These are phyloP conservation scores for Leucoptera coffeella DNA, from an alignment of 2,888 invertebrate species.

Conservation along the genomic window DNA sequence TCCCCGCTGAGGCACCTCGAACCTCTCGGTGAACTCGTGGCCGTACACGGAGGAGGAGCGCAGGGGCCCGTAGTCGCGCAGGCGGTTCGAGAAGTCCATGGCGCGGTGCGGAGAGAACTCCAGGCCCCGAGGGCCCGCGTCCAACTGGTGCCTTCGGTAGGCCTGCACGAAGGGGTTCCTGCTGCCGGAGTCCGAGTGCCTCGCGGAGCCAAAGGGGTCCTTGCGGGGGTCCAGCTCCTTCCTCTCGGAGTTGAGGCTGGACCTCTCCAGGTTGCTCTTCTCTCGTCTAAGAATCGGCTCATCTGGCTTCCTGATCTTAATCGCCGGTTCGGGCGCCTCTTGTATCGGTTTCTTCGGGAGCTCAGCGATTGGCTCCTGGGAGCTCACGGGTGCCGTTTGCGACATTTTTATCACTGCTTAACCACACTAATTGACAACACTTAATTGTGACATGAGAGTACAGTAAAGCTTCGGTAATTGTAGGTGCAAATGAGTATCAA, in stretches of 20 bases:
- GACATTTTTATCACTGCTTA: slow-evolving; percentile 19
- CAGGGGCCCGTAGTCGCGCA: slow-evolving; percentile 37
- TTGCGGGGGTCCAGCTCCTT: too few species aligned
- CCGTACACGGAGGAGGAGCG: slow-evolving; percentile 43
- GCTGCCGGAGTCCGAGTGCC: slow-evolving; percentile 17
- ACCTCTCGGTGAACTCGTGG: slow-evolving; percentile 37
- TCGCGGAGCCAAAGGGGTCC: slow-evolving; percentile 10
- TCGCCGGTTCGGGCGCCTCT: slow-evolving; percentile 20
- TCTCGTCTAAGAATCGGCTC: slow-evolving; percentile 24
- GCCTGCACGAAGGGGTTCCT: slow-evolving; percentile 42
- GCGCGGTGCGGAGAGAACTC: slow-evolving; percentile 45
- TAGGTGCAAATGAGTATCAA: too few species aligned
- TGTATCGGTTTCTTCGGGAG: too few species aligned
- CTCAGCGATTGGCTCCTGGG: too few species aligned
- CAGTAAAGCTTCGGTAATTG: too few species aligned
- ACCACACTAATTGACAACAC: slow-evolving; percentile 5
- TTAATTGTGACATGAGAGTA: too few species aligned
- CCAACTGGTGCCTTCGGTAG: slow-evolving; percentile 30
- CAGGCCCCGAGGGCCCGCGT: slow-evolving; percentile 42
- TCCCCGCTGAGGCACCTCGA: too few species aligned
- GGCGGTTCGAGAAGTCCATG: slow-evolving; percentile 28
- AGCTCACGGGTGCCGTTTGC: slow-evolving; percentile 33
- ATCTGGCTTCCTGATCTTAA: slow-evolving; percentile 8
- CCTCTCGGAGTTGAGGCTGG: too few species aligned
- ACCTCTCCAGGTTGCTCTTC: too few species aligned